phyloP scores from a whole-genome alignment of 2,797 vertebrate genomes.

The Tauraco hartlaubi region DNA sequence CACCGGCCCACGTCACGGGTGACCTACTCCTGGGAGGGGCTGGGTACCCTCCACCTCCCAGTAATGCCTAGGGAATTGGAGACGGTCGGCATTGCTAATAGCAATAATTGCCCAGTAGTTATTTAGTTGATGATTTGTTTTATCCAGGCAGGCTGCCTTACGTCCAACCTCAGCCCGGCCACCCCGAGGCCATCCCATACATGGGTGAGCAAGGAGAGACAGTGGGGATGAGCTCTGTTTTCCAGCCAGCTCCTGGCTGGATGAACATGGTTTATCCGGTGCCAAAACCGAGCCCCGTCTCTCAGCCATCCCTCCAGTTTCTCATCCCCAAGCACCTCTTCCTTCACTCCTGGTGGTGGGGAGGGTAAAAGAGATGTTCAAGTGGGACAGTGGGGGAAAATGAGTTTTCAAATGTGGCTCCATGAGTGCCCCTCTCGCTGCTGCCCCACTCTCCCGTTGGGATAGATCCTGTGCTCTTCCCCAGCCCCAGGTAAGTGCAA shows the following conservation, averaged over 20 bases:
- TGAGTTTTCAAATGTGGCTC: neutral
- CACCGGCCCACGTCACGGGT: neutral
- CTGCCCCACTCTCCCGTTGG: neutral
- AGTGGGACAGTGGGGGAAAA: neutral
- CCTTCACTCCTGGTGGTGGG: neutral
- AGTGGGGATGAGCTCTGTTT: fast-evolving
- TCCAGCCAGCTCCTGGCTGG: neutral
- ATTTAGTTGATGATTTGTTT: neutral
- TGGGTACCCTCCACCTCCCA: neutral
- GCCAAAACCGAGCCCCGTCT: neutral
- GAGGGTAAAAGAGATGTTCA: neutral
- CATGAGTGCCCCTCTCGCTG: neutral
- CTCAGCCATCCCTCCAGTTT: neutral
- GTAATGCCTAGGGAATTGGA: neutral
- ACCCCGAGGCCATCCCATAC: neutral
- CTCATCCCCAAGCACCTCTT: neutral
- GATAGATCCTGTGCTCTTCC: neutral
- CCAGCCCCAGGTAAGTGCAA: neutral
- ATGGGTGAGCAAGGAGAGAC: neutral
- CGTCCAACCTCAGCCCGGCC: neutral
- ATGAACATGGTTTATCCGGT: neutral
- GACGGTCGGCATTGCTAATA: neutral
- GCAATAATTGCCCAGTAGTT: neutral
- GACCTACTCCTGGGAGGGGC: neutral
- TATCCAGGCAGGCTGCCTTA: neutral